Base-by-base conservation (phyloP, 2,113 vertebrate genomes). In the Macquaria ambigua region DNA sequence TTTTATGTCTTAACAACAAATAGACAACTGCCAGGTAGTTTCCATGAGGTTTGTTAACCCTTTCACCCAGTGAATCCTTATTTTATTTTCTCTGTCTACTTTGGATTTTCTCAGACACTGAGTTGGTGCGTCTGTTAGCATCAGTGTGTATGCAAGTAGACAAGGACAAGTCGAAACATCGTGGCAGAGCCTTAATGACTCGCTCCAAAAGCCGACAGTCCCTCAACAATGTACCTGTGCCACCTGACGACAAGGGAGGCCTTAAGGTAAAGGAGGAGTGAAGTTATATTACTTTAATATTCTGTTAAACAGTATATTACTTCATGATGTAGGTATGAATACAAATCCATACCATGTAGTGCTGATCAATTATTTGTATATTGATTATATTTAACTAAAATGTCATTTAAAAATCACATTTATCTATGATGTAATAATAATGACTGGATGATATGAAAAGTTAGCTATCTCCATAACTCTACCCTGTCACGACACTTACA, bases 101-200 rank as follows among this genome's bases (percentile, higher is more conserved):
- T 12, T 46, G 52, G 15, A 20, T 55, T 72, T 74, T 59, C 73
- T 74, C 83, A 99, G 98, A 99, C 92, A 99, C 98, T 1, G 98
- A 99, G 94, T 94, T 99, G 91, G 98, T 99, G 46, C 96, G 98
- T 61, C 94, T 99, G 77, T 87, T 99, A 81, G 98, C 98, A 2
- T 98, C 98, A 3, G 98, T 98, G n/a, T 99, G 98, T 86, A 98
- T 99, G 97, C 97, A 97, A 90, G 95, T 97, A 62, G 97, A 97
- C 84, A 99, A 96, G 89, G 98, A 98, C 73, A 98, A 96, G 93
- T 94, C 91, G 6, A 98, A 97, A 79, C 95, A 93, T 56, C 96
- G 94, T 43, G 94, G 86, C 79, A 96, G 93, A 46, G 83, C 95
- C 0, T 85, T 94, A 6, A 82, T 92, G 5, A 92, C 93, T 18